Percentiles rank a stretch among this genome's conserved stretches.
phyloP scores from a whole-genome alignment of 2,888 invertebrate genomes.

The Heliconius charithonia region DNA sequence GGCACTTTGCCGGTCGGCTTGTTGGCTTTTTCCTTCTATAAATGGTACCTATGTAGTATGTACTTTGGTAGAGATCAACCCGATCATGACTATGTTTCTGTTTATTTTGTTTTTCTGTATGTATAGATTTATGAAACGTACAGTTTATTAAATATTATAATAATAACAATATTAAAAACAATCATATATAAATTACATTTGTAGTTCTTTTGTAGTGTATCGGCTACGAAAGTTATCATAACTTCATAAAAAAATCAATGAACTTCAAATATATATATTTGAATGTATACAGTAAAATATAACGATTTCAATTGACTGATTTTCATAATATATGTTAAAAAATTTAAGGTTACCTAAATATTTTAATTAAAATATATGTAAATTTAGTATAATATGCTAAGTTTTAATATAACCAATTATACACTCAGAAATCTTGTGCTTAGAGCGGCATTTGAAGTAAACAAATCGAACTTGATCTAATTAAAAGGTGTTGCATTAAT shows the following conservation, averaged over 20 bases:
- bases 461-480: slow-evolving; percentile 9
- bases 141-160: not conserved
- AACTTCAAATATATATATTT: not conserved
- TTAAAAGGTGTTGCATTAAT: slow-evolving; percentile 14
- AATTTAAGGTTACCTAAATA: not conserved
- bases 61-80: not conserved
- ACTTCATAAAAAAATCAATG: not conserved
- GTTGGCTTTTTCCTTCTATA: slow-evolving; percentile 23
- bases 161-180: no score
- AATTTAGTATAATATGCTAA: not conserved
- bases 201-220: no score
- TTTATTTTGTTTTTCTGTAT: not conserved
- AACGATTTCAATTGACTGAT: no score
- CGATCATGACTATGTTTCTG: not conserved
- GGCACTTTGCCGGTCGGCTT: slow-evolving; percentile 27
- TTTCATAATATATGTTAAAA: no score
- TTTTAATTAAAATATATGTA: not conserved
- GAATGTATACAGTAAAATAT: no score
- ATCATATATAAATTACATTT: no score
- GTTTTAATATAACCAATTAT: not conserved
- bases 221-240: no score
- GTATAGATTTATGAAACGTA: not conserved
- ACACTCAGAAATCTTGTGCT: slow-evolving; percentile 8
- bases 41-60: not conserved
- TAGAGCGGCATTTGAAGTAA: slow-evolving; percentile 5